Percentiles rank a stretch among this genome's conserved stretches.
Evolutionary conservation across 2,888 invertebrate species (phyloP).

Genomic region (Caenorhabditis parvicauda): DNA sequence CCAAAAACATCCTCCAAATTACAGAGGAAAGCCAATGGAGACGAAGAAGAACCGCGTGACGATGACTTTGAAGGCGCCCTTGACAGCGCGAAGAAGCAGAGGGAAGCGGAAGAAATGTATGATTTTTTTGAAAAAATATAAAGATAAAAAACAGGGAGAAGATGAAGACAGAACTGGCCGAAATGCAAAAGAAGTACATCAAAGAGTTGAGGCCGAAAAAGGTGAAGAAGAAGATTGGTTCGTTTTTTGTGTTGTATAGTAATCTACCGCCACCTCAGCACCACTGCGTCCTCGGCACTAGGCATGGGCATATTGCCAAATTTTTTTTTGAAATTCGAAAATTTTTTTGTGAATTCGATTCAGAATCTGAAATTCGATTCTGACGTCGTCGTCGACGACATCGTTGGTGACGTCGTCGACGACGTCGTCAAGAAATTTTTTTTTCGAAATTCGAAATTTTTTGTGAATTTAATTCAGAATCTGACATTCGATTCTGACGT

Average conservation of each 20-base stretch:
- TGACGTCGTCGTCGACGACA: too few relatives aligned
- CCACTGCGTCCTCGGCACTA: too few relatives aligned
- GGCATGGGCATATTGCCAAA: too few relatives aligned
- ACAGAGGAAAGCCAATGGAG: conserved; percentile 7
- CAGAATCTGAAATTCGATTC: too few relatives aligned
- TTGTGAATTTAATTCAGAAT: too few relatives aligned
- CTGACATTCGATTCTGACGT: too few relatives aligned
- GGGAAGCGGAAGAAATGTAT: conserved; percentile 31
- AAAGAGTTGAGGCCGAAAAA: conserved; percentile 55
- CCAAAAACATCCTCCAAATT: too few relatives aligned
- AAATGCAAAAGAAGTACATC: conserved; percentile 56
- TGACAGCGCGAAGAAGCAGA: conserved; percentile 29
- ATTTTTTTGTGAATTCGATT: too few relatives aligned
- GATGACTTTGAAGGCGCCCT: conserved; percentile 40
- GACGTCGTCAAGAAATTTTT: too few relatives aligned
- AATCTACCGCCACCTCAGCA: not conserved
- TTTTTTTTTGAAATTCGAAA: too few relatives aligned
- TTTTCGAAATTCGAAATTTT: too few relatives aligned
- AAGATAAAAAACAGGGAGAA: conserved; percentile 21
- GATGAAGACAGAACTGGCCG: conserved; percentile 28
- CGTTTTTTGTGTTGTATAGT: not conserved
- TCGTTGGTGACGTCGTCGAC: too few relatives aligned
- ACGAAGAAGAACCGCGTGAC: conserved; percentile 33
- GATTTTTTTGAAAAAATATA: conserved; percentile 3
- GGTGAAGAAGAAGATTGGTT: conserved; percentile 56